Conservation (phyloP, 2,888 invertebrate species). For the Brenthis hecate region DNA sequence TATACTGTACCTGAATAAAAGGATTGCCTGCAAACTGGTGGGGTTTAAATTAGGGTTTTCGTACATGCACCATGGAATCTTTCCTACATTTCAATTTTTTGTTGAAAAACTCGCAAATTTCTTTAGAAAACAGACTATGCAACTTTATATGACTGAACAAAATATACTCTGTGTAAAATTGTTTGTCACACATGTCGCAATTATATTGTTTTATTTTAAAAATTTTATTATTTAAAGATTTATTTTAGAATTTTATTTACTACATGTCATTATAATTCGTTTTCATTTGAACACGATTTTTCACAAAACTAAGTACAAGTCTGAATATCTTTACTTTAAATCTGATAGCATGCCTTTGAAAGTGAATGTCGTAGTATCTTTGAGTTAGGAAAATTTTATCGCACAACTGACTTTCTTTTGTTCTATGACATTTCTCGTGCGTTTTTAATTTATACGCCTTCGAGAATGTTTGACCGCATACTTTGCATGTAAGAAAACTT, state of each 20-base stretch:
- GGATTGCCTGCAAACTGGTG: slow-evolving; percentile 57
- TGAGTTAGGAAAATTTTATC: slow-evolving; percentile 58
- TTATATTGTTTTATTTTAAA: slow-evolving; percentile 71
- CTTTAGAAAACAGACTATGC: slow-evolving; percentile 57
- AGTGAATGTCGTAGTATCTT: slow-evolving; percentile 53
- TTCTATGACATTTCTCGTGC: slow-evolving; percentile 56
- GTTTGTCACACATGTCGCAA: slow-evolving; percentile 73
- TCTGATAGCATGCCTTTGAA: slow-evolving; percentile 60
- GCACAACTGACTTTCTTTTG: slow-evolving; percentile 59
- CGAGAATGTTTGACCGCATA: slow-evolving; percentile 57
- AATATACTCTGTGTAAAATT: slow-evolving; percentile 68
- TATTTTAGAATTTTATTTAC: slow-evolving; percentile 72
- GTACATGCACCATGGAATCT: slow-evolving; percentile 64
- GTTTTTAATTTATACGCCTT: slow-evolving; percentile 47
- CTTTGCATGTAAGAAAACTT: slow-evolving; percentile 51
- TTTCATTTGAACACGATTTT: slow-evolving; percentile 61
- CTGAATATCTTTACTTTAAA: slow-evolving; percentile 48
- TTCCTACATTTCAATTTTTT: slow-evolving; percentile 62
- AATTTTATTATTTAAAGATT: too few species aligned
- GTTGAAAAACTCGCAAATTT: slow-evolving; percentile 64
- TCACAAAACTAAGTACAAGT: slow-evolving; percentile 75
- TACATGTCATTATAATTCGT: slow-evolving; percentile 66
- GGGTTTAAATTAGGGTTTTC: slow-evolving; percentile 66
- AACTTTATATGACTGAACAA: slow-evolving; percentile 63
- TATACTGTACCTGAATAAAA: slow-evolving; percentile 56